Evolutionary conservation across 2,797 vertebrate species (phyloP), one percentile per base, ranked within the genome.

Genomic region (Molossus molossus): DNA sequence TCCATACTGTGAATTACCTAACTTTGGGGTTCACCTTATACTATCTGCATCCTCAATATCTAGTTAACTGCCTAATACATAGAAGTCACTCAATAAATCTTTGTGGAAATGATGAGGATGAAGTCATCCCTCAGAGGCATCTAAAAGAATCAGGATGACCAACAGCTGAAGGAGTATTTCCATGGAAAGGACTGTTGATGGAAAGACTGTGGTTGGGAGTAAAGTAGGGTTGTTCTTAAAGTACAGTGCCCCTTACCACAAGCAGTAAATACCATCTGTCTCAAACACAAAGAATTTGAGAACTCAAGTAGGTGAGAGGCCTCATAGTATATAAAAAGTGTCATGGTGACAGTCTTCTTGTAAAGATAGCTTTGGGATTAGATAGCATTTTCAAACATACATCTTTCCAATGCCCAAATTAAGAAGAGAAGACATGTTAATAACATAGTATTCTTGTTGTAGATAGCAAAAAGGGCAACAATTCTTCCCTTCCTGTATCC

Each of bases 281-380:
- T 85, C 82, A 90, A 94, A 90, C 29, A 83, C 17, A 87, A 92
- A 83, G 50, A 94, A 73, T 67, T 81, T n/a, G 40, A 91, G 65
- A 91, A 64, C 21, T 40, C 60, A 77, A 82, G 67, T 80, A 76
- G 21, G 18, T 76, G 62, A 95, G 73, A 90, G 60, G 37, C 12
- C 23, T 79, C 33, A 9, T 27, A 50, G 50, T 69, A 8, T 77
- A 67, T 6, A 75, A 37, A 77, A 76, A 91, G 55, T 85, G 40
- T 40, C 58, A 86, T 13, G 3, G 45, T 11, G 50, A 87, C n/a
- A 15, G 12, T 90, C 25, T 91, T 60, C 62, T 82, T 70, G n/a
- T 79, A 90, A 93, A 84, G 23, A 87, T 89, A 60, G n/a, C 37
- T 81, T 37, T 94, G 40, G 45, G 90, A 81, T 94, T 86, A 67